These are phyloP conservation scores for Chrysomela aeneicollis DNA, from an alignment of 2,888 invertebrate species.

Conservation along the genomic window DNA sequence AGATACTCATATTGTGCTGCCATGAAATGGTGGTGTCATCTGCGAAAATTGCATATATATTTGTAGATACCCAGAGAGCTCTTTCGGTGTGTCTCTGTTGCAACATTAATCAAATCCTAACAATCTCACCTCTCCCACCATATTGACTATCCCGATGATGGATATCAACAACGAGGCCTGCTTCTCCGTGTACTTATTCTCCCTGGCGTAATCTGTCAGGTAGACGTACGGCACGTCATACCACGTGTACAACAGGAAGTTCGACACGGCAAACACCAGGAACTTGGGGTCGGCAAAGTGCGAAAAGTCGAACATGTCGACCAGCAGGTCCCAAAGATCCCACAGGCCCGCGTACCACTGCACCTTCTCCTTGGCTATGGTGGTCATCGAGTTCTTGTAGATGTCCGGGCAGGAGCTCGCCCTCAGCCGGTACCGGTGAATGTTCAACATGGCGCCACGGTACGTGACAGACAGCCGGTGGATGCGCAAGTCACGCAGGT, in stretches of 20 bases:
- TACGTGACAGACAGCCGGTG: conserved; percentile 84
- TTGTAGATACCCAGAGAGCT: too few species aligned
- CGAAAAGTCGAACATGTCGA: conserved; percentile 83
- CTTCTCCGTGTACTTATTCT: conserved; percentile 73
- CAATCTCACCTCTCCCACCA: conserved; percentile 82
- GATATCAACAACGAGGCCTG: conserved; percentile 85
- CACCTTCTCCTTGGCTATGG: conserved; percentile 81
- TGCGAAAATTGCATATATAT: too few species aligned
- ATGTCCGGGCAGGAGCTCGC: conserved; percentile 93
- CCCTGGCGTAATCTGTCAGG: conserved; percentile 79
- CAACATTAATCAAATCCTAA: not conserved
- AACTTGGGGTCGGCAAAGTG: conserved; percentile 79
- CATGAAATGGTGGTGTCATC: too few species aligned
- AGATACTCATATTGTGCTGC: too few species aligned
- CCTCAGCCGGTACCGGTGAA: conserved; percentile 79
- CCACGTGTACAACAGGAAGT: conserved; percentile 91
- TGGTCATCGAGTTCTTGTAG: conserved; percentile 85
- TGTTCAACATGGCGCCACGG: conserved; percentile 85
- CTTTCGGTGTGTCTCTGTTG: too few species aligned
- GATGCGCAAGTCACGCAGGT: conserved; percentile 76
- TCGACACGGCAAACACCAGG: conserved; percentile 83
- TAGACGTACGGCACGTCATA: conserved; percentile 94
- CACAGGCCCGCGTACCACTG: conserved; percentile 77
- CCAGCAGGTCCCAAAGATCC: conserved; percentile 80
- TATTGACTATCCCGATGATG: conserved; percentile 86